Base-by-base conservation (phyloP, 1,140 invertebrate species). In the Druon quercuslanigerum region DNA sequence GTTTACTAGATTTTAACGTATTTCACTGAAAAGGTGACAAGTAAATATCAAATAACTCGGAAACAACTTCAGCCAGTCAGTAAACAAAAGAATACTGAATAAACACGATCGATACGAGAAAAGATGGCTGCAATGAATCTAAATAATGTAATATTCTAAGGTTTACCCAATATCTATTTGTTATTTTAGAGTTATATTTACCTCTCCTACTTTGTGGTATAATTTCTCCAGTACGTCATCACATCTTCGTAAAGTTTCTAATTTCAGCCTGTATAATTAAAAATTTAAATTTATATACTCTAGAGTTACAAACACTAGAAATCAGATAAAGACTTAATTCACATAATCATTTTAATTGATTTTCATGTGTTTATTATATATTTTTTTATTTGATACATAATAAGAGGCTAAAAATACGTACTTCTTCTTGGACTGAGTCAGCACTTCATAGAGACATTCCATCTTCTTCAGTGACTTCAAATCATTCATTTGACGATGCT, bases 191-290 rank as follows among this genome's bases (percentile, higher is more conserved):
- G 25, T 8, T 13, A 77, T 82, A 76, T 77, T 83, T 90, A 92
- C 94, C 92, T 94, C 91, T 88, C 93, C 92, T 72, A 94, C 93
- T 92, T 93, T 94, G 51, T 91, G 90, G 73, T 93, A 92, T 56
- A 95, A 90, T 87, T 93, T 95, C 33, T 93, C 86, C 9, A 95
- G 87, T 72, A 95, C 93, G 83, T 93, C 92, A 89, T 95, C 94
- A 82, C 94, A 94, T 87, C 93, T 93, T 25, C 92, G 86, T 50
- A 95, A 87, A 52, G 94, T 94, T 82, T 94, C 93, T 83, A 94
- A 91, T 87, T 93, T 94, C 87, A 94, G 91, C 85, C 94, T 95
- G 80, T 79, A 50, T 75, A 74, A 75, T 74, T 75, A 74, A 16
- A 72, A 56, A 71, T 75, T 16, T 8, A 50, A 52, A 46, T 2